phyloP scores from a whole-genome alignment of 92 coral and sea anemone genomes.

The Heliopora coerulea region DNA sequence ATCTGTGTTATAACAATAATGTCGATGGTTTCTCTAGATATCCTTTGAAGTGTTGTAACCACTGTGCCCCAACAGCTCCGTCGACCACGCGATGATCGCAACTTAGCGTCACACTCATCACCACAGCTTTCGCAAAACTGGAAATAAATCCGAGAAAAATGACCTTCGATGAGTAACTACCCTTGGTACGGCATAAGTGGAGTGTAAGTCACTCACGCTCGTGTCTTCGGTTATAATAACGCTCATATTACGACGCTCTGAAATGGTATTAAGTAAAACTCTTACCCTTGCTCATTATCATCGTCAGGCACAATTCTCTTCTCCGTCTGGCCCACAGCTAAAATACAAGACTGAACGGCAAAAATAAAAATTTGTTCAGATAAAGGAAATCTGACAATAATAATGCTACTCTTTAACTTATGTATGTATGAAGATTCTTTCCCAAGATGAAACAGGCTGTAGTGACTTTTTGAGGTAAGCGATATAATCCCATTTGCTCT shows the following conservation, averaged over 20 bases:
- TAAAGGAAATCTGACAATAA: no score
- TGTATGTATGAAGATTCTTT: no score
- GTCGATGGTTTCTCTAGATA: conserved; percentile 89
- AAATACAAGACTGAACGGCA: conserved; percentile 70
- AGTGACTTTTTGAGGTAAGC: no score
- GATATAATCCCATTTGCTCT: no score
- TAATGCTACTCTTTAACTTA: no score
- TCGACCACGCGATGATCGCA: conserved; percentile 97
- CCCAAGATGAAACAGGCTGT: no score
- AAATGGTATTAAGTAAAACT: background rate
- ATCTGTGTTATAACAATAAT: conserved; percentile 60
- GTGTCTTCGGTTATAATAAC: no score
- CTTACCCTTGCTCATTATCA: conserved; percentile 87
- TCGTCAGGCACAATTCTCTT: conserved; percentile 81
- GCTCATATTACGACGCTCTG: no score
- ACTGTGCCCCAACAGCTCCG: conserved; percentile 97
- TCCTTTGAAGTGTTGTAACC: conserved; percentile 83
- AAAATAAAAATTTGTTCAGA: background rate
- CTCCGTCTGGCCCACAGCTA: conserved; percentile 94
- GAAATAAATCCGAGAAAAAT: conserved; percentile 11
- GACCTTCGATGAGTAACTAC: background rate
- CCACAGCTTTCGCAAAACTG: conserved; percentile 77
- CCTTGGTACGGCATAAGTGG: no score
- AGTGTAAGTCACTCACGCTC: no score
- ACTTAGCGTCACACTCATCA: conserved; percentile 92